Percentiles rank a stretch among this genome's conserved stretches.
These are phyloP conservation scores for Ispidina picta DNA, from an alignment of 2,797 vertebrate genomes.

Conservation along the genomic window DNA sequence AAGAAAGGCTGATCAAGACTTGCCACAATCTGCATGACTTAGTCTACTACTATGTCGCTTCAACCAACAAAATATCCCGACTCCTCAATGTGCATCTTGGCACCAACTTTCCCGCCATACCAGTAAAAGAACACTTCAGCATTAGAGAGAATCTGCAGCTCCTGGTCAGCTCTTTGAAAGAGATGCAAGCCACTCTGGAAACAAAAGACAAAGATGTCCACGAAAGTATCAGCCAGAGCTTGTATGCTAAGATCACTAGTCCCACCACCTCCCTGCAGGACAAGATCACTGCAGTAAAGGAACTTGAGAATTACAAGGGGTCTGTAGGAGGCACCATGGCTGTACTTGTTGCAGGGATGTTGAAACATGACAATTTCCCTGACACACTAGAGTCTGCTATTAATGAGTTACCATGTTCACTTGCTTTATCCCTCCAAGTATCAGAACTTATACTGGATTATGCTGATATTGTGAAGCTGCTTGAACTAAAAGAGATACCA, in stretches of 20 bases:
- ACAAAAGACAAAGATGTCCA: not conserved
- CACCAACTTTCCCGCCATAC: slow-evolving; percentile 6
- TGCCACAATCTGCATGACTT: slow-evolving; percentile 46
- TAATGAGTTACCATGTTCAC: slow-evolving; percentile 11
- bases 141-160: slow-evolving; percentile 65
- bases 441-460: slow-evolving; percentile 52
- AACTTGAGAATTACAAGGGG: slow-evolving; percentile 8
- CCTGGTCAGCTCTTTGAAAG: slow-evolving; percentile 45
- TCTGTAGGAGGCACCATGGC: not conserved
- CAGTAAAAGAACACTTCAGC: slow-evolving; percentile 45
- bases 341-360: not conserved
- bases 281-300: not conserved
- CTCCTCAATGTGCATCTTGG: slow-evolving; percentile 34
- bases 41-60: slow-evolving; percentile 32
- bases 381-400: slow-evolving; percentile 37
- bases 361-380: slow-evolving; percentile 27
- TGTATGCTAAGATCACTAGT: not conserved
- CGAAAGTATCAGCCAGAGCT: not conserved
- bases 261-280: not conserved
- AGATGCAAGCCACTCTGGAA: slow-evolving; percentile 27
- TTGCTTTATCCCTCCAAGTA: slow-evolving; percentile 53
- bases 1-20: slow-evolving; percentile 30
- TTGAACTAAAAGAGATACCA: not conserved
- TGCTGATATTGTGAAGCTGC: slow-evolving; percentile 27
- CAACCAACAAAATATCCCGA: slow-evolving; percentile 14